Base-by-base conservation (phyloP, 2,113 vertebrate genomes). In the Nothoprocta pentlandii region DNA sequence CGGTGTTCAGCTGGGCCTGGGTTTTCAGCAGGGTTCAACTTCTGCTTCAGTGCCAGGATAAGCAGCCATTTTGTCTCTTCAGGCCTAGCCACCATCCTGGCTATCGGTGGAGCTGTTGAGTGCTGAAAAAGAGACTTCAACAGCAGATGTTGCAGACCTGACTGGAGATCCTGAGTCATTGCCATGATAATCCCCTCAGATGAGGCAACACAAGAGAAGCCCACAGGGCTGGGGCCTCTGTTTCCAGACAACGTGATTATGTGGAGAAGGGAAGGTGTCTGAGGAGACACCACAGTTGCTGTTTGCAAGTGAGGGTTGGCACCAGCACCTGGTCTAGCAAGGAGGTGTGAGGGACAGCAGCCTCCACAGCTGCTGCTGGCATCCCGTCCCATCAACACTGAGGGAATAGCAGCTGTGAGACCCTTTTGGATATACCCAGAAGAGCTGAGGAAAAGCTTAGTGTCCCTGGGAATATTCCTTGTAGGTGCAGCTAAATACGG, bases 341-440 rank as follows among this genome's bases (percentile, higher is more conserved):
- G 7, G 34, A 20, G 21, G 1, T 2, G 0, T 64, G 53, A 70
- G 49, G 36, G 30, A 78, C 28, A 84, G 20, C 0, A 1, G 19
- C 26, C 63, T 74, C 53, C 54, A 82, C 13, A 20, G 7, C 34
- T 34, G 42, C 44, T 34, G 41, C 41, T 32, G 84, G 71, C 58
- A 62, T 1, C 16, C 92, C 30, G 46, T 14, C 36, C 36, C 28
- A 46, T 54, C 77, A 16, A 19, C 53, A 62, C 2, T 8, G 5
- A 78, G 46, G 47, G n/a, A 58, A 30, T 47, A 56, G 76, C n/a
- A 86, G 44, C 54, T 32, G 9, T 44, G 59, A 26, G 5, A 16
- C 8, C 14, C 46, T 39, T 64, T n/a, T 20, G 20, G 64, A 62
- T 53, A 49, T 19, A 28, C 2, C 4, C 73, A 80, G 70, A 64